These are phyloP conservation scores for Griposia aprilina DNA, from an alignment of 2,888 invertebrate genomes.

Conservation along the genomic window DNA sequence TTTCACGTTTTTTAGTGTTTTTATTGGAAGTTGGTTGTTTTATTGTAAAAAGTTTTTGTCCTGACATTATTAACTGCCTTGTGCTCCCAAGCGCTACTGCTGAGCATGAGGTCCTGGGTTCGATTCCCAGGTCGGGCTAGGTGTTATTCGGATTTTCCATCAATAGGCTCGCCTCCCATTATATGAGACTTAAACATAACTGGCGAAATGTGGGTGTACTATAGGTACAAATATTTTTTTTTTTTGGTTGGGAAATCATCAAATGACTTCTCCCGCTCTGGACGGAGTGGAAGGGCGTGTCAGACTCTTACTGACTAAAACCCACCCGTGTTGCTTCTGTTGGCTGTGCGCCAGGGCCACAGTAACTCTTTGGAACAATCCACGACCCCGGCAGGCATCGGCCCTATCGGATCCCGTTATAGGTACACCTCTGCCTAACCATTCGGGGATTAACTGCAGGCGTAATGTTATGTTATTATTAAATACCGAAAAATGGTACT, in stretches of 20 bases:
- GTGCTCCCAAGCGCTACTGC: background rate
- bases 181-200: background rate
- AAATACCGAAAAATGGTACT: background rate
- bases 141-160: background rate
- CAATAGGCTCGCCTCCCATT: background rate
- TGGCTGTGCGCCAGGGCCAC: too few species aligned
- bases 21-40: too few species aligned
- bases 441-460: background rate
- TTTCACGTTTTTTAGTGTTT: too few species aligned
- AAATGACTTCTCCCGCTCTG: too few species aligned
- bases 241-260: too few species aligned
- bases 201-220: background rate
- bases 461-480: background rate
- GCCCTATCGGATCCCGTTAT: too few species aligned
- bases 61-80: background rate
- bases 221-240: background rate
- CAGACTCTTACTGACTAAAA: too few species aligned
- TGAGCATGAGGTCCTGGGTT: background rate
- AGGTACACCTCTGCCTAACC: background rate
- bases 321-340: too few species aligned
- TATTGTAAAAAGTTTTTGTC: too few species aligned
- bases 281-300: too few species aligned
- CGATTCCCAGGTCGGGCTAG: background rate
- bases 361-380: too few species aligned
- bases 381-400: too few species aligned